phyloP scores from a whole-genome alignment of 2,113 vertebrate species.

The Albula glossodonta region DNA sequence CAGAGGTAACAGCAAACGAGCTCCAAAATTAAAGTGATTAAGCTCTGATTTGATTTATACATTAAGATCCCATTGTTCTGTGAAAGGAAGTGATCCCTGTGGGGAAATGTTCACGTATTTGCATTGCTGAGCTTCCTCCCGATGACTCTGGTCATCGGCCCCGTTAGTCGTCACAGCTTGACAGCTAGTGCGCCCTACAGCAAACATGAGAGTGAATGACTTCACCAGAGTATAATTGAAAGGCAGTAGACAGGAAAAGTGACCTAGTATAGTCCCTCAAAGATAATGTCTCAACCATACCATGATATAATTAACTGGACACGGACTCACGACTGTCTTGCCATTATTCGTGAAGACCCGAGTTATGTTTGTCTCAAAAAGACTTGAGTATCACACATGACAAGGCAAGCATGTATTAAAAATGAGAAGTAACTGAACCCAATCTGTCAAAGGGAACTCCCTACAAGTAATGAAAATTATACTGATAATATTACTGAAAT shows the following conservation, averaged over 20 bases:
- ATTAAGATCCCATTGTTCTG: not conserved
- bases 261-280: slow-evolving; percentile 47
- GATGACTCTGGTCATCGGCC: not conserved
- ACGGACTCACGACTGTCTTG: slow-evolving; percentile 54
- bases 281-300: slow-evolving; percentile 49
- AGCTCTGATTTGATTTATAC: not conserved
- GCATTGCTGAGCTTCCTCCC: not conserved
- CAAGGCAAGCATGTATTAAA: slow-evolving; percentile 26
- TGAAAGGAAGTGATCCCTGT: not conserved
- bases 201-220: slow-evolving; percentile 46
- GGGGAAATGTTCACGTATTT: not conserved
- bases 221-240: slow-evolving; percentile 52
- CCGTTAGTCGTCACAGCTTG: slow-evolving; percentile 31
- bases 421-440: not conserved
- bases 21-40: not conserved
- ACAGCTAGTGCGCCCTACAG: slow-evolving; percentile 51
- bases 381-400: slow-evolving; percentile 34
- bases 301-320: slow-evolving; percentile 57
- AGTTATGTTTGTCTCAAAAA: slow-evolving; percentile 55
- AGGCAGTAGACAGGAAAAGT: slow-evolving; percentile 62
- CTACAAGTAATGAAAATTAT: not conserved
- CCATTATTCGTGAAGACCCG: slow-evolving; percentile 31
- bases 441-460: not conserved
- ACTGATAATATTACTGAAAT: not conserved
- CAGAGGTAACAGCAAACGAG: not conserved